A percentile compares a stretch with the other conserved stretches of the same genome.
Conservation (phyloP, 1,140 invertebrate species). For the Nebria ingens region DNA sequence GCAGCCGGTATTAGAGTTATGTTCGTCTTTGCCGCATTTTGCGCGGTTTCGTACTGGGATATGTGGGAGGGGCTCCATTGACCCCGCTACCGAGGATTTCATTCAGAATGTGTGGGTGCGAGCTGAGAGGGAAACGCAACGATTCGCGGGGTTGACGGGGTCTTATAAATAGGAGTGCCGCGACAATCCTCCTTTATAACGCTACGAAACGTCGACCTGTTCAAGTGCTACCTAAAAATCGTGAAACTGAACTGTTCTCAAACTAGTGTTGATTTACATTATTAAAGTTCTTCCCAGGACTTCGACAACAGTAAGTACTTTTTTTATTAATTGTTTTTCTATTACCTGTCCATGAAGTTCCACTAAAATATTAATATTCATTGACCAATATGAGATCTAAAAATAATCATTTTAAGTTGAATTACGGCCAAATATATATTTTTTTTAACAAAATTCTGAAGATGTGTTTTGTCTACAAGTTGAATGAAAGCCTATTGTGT, state of each 20-base stretch:
- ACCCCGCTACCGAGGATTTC: conserved; percentile 32
- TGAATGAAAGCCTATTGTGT: conserved; percentile 13
- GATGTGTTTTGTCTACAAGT: conserved; percentile 12
- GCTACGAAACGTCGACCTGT: conserved; percentile 15
- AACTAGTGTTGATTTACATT: too few species aligned
- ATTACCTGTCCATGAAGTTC: too few species aligned
- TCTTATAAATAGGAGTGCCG: conserved; percentile 41
- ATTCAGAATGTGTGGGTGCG: conserved; percentile 51
- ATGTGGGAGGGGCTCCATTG: neutral
- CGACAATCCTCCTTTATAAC: neutral
- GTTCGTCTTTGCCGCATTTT: conserved; percentile 1
- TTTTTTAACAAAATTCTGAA: too few species aligned
- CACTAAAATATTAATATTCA: too few species aligned
- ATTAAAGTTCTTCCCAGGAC: too few species aligned
- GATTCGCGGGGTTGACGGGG: conserved; percentile 14
- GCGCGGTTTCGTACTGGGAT: neutral
- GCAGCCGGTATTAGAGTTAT: neutral
- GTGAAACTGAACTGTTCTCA: too few species aligned
- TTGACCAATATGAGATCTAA: too few species aligned
- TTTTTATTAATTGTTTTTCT: too few species aligned
- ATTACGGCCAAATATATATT: too few species aligned
- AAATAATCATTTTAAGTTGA: too few species aligned
- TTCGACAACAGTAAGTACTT: too few species aligned
- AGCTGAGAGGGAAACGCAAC: conserved; percentile 32
- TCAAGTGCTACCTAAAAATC: conserved; percentile 21